Evolutionary conservation across 64 coral and sea anemone genomes (phyloP).

Genomic region (Pocillopora verrucosa): DNA sequence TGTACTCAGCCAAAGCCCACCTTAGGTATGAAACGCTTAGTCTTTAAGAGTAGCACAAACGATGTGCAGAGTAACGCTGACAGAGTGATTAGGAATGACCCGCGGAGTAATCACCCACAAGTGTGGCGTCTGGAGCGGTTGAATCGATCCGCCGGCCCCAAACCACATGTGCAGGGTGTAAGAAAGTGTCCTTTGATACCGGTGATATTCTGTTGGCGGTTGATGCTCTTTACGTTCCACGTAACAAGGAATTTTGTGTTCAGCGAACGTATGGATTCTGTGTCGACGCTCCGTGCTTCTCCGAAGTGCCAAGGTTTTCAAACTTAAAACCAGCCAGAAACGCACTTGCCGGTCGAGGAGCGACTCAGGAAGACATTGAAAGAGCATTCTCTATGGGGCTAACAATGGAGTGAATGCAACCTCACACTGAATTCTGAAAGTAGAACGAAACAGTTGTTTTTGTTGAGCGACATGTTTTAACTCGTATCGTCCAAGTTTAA

Average conservation of each 20-base stretch:
- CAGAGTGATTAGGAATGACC: neutral
- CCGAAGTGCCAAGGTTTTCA: too few relatives aligned
- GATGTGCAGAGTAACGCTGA: neutral
- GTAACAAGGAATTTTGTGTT: too few relatives aligned
- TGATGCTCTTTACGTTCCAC: too few relatives aligned
- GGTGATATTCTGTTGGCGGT: too few relatives aligned
- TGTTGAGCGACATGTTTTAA: conserved; percentile 1
- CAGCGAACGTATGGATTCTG: too few relatives aligned
- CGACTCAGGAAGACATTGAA: too few relatives aligned
- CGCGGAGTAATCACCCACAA: neutral
- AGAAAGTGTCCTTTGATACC: conserved; percentile 10
- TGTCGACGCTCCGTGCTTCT: too few relatives aligned
- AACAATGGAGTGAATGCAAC: neutral
- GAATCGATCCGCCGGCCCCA: neutral
- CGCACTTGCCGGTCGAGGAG: too few relatives aligned
- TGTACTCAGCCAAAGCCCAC: neutral
- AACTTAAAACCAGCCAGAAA: too few relatives aligned
- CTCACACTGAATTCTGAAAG: neutral
- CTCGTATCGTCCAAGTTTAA: too few relatives aligned
- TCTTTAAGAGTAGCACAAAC: neutral
- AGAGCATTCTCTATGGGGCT: too few relatives aligned
- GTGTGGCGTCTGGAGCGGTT: conserved; percentile 32
- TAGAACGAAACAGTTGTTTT: neutral
- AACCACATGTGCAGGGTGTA: neutral
- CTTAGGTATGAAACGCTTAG: neutral